Conservation (phyloP, 2,888 invertebrate species). For the Drosophila atroscutellata region DNA sequence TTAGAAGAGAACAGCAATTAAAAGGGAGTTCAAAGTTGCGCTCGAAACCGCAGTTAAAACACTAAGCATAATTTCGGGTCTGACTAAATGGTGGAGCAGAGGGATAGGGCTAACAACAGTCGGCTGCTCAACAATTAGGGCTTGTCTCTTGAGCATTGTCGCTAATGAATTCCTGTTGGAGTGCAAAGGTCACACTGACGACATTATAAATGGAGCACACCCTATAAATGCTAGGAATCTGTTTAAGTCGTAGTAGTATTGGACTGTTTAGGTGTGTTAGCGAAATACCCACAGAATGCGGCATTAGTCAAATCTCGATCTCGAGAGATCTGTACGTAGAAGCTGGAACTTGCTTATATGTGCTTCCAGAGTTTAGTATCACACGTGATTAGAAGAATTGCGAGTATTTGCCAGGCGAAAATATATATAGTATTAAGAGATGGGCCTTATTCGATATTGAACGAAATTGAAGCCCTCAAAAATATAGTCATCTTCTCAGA, state of each 20-base stretch:
- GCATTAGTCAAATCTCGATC: too few relatives aligned
- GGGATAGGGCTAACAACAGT: too few relatives aligned
- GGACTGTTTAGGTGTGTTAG: background rate
- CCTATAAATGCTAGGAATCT: too few relatives aligned
- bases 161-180: too few relatives aligned
- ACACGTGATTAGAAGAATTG: background rate
- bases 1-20: too few relatives aligned
- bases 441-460: background rate
- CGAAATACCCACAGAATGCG: background rate
- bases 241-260: too few relatives aligned
- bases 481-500: background rate
- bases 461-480: background rate
- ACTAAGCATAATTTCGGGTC: background rate
- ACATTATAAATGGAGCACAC: too few relatives aligned
- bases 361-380: background rate
- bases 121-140: too few relatives aligned
- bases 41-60: background rate
- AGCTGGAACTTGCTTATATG: background rate
- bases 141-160: too few relatives aligned
- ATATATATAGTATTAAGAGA: background rate
- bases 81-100: background rate
- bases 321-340: background rate
- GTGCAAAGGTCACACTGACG: too few relatives aligned
- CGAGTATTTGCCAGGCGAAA: background rate
- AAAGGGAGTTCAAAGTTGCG: background rate